Evolutionary conservation across 1,140 invertebrate species (phyloP).

Genomic region (Tetranychus urticae): DNA sequence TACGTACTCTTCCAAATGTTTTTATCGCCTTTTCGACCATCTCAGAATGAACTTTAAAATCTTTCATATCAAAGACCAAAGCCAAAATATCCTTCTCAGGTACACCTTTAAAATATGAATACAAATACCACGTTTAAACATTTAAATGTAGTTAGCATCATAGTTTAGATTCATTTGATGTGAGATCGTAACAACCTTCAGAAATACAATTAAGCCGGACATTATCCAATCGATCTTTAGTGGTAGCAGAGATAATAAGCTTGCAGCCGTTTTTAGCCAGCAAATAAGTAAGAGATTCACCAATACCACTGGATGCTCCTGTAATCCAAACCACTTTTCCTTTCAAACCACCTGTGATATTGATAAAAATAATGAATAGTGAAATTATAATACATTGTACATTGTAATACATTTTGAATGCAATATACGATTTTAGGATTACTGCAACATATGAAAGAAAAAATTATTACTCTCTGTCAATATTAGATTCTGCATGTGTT

Average conservation of each 20-base stretch:
- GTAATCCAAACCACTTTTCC: constrained; percentile 62
- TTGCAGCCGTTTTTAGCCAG: constrained; percentile 42
- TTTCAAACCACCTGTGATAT: not conserved
- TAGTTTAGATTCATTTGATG: not conserved
- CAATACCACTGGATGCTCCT: constrained; percentile 43
- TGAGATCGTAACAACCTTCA: constrained; percentile 12
- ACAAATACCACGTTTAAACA: not conserved
- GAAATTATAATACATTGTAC: not conserved
- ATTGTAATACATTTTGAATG: not conserved
- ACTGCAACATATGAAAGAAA: not conserved
- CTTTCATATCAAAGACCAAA: constrained; percentile 16
- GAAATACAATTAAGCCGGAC: constrained; percentile 41
- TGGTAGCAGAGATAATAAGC: constrained; percentile 48
- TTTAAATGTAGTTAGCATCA: not conserved
- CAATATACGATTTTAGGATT: not conserved
- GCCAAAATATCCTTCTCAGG: not conserved
- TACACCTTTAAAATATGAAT: not conserved
- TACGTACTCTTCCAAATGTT: constrained; percentile 34
- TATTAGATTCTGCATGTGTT: no score
- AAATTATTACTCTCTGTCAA: no score
- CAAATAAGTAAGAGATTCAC: constrained; percentile 43
- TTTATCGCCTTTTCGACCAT: constrained; percentile 35
- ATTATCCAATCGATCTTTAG: constrained; percentile 38
- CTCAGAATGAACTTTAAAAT: constrained; percentile 33
- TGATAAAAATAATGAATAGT: not conserved